A percentile compares a stretch with the other conserved stretches of the same genome.
These are phyloP conservation scores for Epinotia bilunana DNA, from an alignment of 2,888 invertebrate species.

Conservation along the genomic window DNA sequence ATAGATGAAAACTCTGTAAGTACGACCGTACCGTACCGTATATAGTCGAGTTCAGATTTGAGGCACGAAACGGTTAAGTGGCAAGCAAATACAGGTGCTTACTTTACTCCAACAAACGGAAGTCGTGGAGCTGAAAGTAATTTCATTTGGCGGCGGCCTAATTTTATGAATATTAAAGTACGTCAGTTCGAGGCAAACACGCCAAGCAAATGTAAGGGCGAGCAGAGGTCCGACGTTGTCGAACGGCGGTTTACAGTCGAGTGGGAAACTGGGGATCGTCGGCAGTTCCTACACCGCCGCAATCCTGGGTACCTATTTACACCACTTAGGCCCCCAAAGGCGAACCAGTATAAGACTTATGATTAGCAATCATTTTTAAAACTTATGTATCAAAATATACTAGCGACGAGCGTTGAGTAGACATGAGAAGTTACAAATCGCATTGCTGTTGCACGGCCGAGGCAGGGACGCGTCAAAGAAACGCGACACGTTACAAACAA, in stretches of 20 bases:
- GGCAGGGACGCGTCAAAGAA: conserved; percentile 13
- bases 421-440: not conserved
- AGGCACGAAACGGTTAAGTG: conserved; percentile 17
- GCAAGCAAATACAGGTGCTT: conserved; percentile 15
- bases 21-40: not conserved
- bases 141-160: conserved; percentile 49
- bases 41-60: not conserved
- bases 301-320: not conserved
- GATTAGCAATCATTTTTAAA: not conserved
- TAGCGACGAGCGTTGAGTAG: not conserved
- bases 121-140: conserved; percentile 34
- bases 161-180: conserved; percentile 63
- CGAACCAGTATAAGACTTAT: not conserved
- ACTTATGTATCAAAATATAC: not conserved
- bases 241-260: conserved; percentile 55
- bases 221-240: conserved; percentile 65
- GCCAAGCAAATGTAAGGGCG: conserved; percentile 54
- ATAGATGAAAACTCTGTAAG: not conserved
- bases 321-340: not conserved
- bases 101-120: conserved; percentile 15
- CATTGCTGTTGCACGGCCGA: conserved; percentile 4
- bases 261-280: conserved; percentile 45
- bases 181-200: conserved; percentile 53
- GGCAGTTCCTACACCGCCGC: conserved; percentile 7
- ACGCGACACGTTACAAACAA: conserved; percentile 40